Evolutionary conservation across 2,113 vertebrate species (phyloP).

Genomic region (Perccottus glenii): DNA sequence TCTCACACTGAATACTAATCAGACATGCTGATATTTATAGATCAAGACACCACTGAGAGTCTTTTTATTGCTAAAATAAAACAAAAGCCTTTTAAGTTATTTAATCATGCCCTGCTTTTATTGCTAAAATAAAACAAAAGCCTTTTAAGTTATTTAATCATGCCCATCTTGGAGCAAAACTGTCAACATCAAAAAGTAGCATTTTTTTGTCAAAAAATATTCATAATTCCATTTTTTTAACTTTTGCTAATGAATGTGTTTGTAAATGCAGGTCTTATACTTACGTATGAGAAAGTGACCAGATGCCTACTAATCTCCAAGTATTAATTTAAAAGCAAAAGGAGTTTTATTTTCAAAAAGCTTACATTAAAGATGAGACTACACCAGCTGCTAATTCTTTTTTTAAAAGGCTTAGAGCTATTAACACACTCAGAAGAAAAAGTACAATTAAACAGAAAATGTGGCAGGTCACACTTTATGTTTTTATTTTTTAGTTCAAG

Average conservation of each 20-base stretch:
- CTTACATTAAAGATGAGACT: background rate
- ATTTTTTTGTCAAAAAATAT: background rate
- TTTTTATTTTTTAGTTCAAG: background rate
- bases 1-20: constrained; percentile 26
- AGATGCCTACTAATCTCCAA: too few relatives aligned
- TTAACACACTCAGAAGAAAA: background rate
- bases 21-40: constrained; percentile 48
- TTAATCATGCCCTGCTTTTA: background rate
- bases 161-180: background rate
- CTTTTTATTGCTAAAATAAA: constrained; percentile 1
- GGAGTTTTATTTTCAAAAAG: background rate
- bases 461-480: background rate
- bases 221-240: too few relatives aligned
- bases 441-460: constrained; percentile 1
- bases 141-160: constrained; percentile 1
- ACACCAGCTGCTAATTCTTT: constrained; percentile 12
- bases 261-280: too few relatives aligned
- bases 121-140: constrained; percentile 1
- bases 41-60: constrained; percentile 13
- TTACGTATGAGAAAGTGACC: too few relatives aligned
- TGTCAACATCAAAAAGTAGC: background rate
- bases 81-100: background rate
- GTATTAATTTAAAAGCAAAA: background rate
- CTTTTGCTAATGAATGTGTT: too few relatives aligned
- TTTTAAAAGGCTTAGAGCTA: background rate